Base-by-base conservation (phyloP, 2,113 vertebrate genomes). In the Oryzias woworae region DNA sequence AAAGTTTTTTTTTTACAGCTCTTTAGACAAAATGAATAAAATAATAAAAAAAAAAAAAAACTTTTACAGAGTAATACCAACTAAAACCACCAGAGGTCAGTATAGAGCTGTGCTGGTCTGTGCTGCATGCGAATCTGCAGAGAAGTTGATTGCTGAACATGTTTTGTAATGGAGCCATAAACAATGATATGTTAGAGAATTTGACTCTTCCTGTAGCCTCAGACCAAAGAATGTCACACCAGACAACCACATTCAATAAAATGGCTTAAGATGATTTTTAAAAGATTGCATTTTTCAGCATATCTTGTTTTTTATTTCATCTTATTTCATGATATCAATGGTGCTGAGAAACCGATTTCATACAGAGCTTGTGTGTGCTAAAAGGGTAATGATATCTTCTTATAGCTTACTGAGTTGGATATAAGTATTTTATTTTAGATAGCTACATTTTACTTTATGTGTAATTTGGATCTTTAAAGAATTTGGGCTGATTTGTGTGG, bases 161-260 rank as follows among this genome's bases (percentile, higher is more conserved):
- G 56, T 14, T 24, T 46, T 68, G 18, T 51, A 54, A 64, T 48
- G 53, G 46, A 62, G 55, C 16, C 52, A 31, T 42, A 36, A 64
- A 61, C 24, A 17, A 28, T 43, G 14, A 53, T 53, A 24, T 4
- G 42, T 18, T 31, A 36, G 24, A 67, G 43, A 64, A 43, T 49
- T 23, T 14, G 28, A 47, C 43, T 43, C 58, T 50, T 63, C 24
- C 22, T 22, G 48, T 41, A 36, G 14, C 3, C 64, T 63, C 31
- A 58, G 69, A 81, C 84, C 85, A 88, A 87, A 88, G 78, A 82
- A 45, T 42, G 3, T 28, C 46, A 64, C 56, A 10, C 24, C 53
- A 54, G 10, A 54, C 44, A 14, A 17, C 56, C 52, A 7, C n/a
- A 31, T 36, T 53, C 12, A 53, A 5, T 46, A 13, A 18, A 47